Percentiles rank a stretch among this genome's conserved stretches.
Evolutionary conservation across 2,888 invertebrate species (phyloP).

Genomic region (Cloeon dipterum): DNA sequence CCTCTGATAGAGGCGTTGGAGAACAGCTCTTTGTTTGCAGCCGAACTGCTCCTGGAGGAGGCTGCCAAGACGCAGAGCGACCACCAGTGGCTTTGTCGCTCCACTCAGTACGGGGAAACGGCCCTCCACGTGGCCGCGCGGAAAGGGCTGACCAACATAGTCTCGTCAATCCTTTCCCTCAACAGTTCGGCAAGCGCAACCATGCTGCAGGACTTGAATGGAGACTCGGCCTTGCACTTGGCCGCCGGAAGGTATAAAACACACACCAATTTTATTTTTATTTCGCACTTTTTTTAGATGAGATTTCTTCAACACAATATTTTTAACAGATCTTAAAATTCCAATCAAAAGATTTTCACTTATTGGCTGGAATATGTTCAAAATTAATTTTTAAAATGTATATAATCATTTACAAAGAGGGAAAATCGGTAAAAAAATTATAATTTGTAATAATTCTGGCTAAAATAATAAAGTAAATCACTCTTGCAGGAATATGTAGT

Average conservation of each 20-base stretch:
- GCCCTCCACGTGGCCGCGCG: conserved; percentile 17
- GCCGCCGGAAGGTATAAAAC: conserved; percentile 18
- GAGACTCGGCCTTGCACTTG: conserved; percentile 18
- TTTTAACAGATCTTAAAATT: too few species aligned
- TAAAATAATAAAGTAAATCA: too few species aligned
- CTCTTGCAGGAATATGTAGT: too few species aligned
- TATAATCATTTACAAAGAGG: too few species aligned
- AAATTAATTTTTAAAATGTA: too few species aligned
- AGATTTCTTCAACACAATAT: too few species aligned
- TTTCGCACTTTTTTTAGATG: too few species aligned
- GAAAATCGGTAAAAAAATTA: too few species aligned
- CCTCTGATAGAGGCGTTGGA: conserved; percentile 16
- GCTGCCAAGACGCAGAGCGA: neutral
- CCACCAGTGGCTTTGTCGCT: neutral
- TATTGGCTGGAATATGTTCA: too few species aligned
- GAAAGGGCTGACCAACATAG: conserved; percentile 14
- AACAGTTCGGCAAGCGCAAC: conserved; percentile 6
- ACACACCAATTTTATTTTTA: too few species aligned
- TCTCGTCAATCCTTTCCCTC: conserved; percentile 12
- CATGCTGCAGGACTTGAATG: conserved; percentile 15
- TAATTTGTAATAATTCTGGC: too few species aligned
- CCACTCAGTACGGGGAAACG: conserved; percentile 16
- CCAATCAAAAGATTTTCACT: too few species aligned
- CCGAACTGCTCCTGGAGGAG: neutral
- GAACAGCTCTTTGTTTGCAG: conserved; percentile 12